These are phyloP conservation scores for Pterobdella sp. DNA, from an alignment of 2,888 invertebrate genomes.

Conservation along the genomic window DNA sequence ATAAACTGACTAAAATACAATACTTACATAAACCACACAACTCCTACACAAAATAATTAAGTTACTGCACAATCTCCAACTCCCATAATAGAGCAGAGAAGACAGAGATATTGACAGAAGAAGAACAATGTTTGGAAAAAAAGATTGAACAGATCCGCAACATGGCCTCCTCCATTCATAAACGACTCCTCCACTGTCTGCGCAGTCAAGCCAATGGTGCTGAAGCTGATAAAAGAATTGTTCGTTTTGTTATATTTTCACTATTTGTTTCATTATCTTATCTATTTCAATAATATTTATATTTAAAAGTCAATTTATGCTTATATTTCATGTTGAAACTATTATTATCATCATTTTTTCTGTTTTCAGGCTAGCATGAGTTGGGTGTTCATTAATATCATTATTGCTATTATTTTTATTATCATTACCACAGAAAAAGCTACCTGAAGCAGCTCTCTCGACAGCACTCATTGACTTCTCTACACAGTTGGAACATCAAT, in stretches of 20 bases:
- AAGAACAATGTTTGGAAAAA: conserved; percentile 29
- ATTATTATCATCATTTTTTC: no score
- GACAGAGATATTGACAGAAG: conserved; percentile 30
- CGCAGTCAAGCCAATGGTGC: conserved; percentile 10
- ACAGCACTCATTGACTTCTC: conserved; percentile 27
- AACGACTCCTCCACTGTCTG: conserved; percentile 25
- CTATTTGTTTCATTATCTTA: background rate
- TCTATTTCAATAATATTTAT: background rate
- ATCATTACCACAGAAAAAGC: conserved; percentile 24
- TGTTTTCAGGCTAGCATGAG: no score
- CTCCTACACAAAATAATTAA: no score
- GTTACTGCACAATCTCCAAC: background rate
- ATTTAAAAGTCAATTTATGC: background rate
- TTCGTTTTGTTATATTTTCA: conserved; percentile 14
- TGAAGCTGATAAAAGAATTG: conserved; percentile 29
- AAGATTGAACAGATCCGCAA: conserved; percentile 29
- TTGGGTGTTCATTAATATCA: no score
- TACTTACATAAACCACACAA: no score
- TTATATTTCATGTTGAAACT: no score
- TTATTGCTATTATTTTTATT: no score
- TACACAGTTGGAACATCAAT: conserved; percentile 22
- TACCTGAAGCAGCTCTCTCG: conserved; percentile 26
- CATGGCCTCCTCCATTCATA: conserved; percentile 18
- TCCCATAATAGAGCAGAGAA: conserved; percentile 27
- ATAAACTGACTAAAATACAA: no score